Base-by-base conservation (phyloP, 2,113 vertebrate genomes). In the Isichthys henryi region DNA sequence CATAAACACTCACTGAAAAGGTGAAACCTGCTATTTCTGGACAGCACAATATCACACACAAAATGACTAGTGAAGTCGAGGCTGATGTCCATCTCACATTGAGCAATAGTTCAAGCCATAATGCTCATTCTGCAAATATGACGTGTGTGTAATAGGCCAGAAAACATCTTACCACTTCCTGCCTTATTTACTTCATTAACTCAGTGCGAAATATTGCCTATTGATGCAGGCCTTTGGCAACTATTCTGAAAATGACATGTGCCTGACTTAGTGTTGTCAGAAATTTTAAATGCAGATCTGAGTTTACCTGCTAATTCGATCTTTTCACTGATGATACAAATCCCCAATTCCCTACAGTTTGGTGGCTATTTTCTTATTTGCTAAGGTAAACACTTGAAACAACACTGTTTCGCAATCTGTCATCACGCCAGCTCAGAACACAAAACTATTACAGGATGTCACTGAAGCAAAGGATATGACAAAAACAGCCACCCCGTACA, bases 371-470 rank as follows among this genome's bases (percentile, higher is more conserved):
- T 4, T 88, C 27, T 53, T 80, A 31, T 49, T 74, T 74, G 87
- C 87, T 21, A 39, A 53, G 50, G 83, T 27, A 83, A 43, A 70
- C 45, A 70, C 87, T 39, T 11, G 17, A 84, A 39, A 88, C 5
- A 66, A 82, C 74, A 50, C 31, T 9, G 50, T 31, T 31, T 17
- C 53, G 58, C 77, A 50, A 86, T 48, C 87, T 45, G 56, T 85
- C 58, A 86, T 77, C 27, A 88, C 31, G 13, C 49, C 87, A 46
- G 45, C 70, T 88, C 48, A 88, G 92, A 90, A 84, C 85, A 53
- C 8, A 89, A 89, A 58, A 84, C 56, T 83, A 90, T 90, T 80
- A 86, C 49, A 50, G 56, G 56, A 85, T 87, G 85, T 87, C 43
- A 7, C 27, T 5, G 39, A 66, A 89, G 43, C 8, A 53, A 52